phyloP scores from a whole-genome alignment of 2,888 invertebrate species.

The Imbricaverruca yamaguchii region DNA sequence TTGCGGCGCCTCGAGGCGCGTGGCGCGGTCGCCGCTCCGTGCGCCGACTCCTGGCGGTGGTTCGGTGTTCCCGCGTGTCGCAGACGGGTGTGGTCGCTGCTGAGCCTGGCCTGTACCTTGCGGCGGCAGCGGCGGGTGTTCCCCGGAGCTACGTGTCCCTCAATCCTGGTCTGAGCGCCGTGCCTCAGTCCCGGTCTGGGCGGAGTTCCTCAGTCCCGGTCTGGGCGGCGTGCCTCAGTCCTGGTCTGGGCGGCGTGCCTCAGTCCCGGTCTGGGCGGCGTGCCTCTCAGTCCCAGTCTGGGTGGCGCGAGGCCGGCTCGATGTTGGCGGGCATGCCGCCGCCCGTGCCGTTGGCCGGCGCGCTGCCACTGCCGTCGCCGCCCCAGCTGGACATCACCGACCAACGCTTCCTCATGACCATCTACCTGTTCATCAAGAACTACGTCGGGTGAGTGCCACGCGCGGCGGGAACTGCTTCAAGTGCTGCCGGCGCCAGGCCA shows the following conservation, averaged over 20 bases:
- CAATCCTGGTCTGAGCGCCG: neutral
- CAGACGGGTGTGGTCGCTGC: neutral
- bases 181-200: no score
- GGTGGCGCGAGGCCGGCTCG: no score
- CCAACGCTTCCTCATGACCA: neutral
- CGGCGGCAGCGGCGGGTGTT: neutral
- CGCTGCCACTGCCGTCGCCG: neutral
- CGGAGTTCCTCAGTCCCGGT: no score
- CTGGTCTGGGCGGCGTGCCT: neutral
- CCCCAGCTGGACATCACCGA: neutral
- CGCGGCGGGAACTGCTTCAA: neutral
- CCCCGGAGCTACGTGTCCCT: neutral
- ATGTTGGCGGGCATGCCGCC: neutral
- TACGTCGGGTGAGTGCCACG: neutral
- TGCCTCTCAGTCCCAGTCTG: no score
- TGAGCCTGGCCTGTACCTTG: neutral
- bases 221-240: neutral
- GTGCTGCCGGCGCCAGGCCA: neutral
- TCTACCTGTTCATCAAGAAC: neutral
- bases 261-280: no score
- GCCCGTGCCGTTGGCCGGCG: neutral
- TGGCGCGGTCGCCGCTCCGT: no score
- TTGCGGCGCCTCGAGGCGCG: no score
- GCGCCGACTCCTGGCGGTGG: no score
- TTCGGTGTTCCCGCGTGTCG: neutral